Base-by-base conservation (phyloP, 2,797 vertebrate species). In the Parauchenoglanis punctatus region DNA sequence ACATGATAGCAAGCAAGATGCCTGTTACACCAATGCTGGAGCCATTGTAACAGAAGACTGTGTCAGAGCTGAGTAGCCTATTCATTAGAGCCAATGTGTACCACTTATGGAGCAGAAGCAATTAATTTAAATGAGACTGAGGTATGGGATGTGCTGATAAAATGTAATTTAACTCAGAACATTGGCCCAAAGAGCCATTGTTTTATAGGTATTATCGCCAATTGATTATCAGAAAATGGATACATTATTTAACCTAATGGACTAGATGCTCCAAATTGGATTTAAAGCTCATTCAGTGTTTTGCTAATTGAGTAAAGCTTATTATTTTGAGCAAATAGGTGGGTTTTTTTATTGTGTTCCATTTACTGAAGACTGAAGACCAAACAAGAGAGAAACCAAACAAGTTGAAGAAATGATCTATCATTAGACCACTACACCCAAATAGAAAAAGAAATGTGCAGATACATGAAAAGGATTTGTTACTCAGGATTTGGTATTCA, bases 111-210 rank as follows among this genome's bases (percentile, higher is more conserved):
- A 54, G 67, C n/a, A 75, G 20, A 44, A 72, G 17, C 63, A 72
- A 59, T 75, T 59, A 3, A 75, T 81, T 83, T 40, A 28, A 80
- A 72, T 75, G 58, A n/a, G 58, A 65, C 75, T 70, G n/a, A 73
- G 40, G 20, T 46, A 85, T 54, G 54, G 46, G 46, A 23, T 81
- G 44, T 25, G 44, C 83, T 63, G 54, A 70, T 85, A 84, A 35
- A 59, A 84, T 80, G 12, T 78, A 31, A 86, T 81, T 44, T 28
- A 61, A 28, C 25, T 52, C 59, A 67, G 31, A 56, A 13, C 17
- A 86, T 56, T 54, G 52, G 46, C 12, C 54, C 35, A 70, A 35
- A 84, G 77, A 73, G 49, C 20, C 18, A 70, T 4, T 58, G 49
- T 56, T 56, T 44, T 84, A 72, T n/a, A 59, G 52, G 35, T 44